Base-by-base conservation (phyloP, 2,797 vertebrate species). In the Acanthurus lineatus region DNA sequence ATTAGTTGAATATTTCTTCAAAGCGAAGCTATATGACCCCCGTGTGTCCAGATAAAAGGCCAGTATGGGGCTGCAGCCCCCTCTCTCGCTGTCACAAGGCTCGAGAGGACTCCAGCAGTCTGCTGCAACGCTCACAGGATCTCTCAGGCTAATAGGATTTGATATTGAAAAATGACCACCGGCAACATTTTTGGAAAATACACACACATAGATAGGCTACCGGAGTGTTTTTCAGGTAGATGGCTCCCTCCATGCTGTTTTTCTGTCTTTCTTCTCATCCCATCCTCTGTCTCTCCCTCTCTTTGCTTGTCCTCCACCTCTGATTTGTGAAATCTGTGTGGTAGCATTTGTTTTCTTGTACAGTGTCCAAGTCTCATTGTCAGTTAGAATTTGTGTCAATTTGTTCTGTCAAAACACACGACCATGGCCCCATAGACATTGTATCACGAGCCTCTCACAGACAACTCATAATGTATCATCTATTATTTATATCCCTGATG, bases 1-100 rank as follows among this genome's bases (percentile, higher is more conserved):
- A 96, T 96, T 95, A 95, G 93, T 93, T 95, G 94, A 96, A 95
- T 96, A 95, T 95, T 95, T 94, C 95, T 96, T 96, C 94, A 96
- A 95, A 96, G 95, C 93, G 90, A 94, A 94, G 91, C 92, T 93
- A 90, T 90, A 92, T 94, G 93, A 93, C 94, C 93, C 92, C 94
- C 60, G 87, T 91, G 90, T 92, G 89, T 94, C 89, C 94, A 90
- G 92, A 95, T 95, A 94, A 95, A 95, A 95, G 95, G 86, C 91
- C 87, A 90, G 92, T 92, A 87, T 92, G 92, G 91, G 66, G 65
- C 89, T 89, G 91, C 66, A 81, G 85, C 90, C 88, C 88, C 90
- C 88, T 92, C 88, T 88, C 80, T 77, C 69, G 28, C 85, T 51
- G 81, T 90, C 87, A 83, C 87, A 84, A 88, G 88, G 82, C 88